These are phyloP conservation scores for Diachasmimorpha longicaudata DNA, from an alignment of 1,140 invertebrate species.

Conservation along the genomic window DNA sequence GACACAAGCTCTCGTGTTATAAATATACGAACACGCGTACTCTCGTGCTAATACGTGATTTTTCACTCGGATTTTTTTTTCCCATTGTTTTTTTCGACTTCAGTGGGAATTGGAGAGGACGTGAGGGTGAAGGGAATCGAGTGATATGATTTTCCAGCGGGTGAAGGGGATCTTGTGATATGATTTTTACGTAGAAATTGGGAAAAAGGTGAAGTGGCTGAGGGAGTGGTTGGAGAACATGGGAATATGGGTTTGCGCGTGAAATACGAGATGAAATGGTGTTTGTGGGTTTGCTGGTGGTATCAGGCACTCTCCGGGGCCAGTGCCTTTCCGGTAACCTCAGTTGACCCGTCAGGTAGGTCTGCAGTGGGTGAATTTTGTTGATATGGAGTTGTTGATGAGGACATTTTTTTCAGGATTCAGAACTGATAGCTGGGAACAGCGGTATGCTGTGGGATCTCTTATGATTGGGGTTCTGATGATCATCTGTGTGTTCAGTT, in stretches of 20 bases:
- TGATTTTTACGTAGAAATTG: background rate
- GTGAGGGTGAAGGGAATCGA: background rate
- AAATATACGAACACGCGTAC: no score
- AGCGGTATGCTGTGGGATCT: conserved; percentile 43
- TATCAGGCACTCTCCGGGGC: background rate
- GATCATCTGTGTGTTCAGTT: conserved; percentile 53
- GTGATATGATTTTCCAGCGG: background rate
- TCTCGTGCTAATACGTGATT: no score
- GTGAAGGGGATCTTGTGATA: background rate
- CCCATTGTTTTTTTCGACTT: background rate
- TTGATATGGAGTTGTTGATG: background rate
- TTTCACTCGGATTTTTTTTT: background rate
- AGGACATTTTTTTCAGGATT: background rate
- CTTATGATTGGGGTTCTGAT: conserved; percentile 45
- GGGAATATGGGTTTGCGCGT: conserved; percentile 16
- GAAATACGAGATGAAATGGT: conserved; percentile 18
- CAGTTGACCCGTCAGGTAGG: conserved; percentile 12
- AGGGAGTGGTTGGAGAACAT: conserved; percentile 8
- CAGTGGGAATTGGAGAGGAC: background rate
- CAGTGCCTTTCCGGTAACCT: conserved; percentile 15
- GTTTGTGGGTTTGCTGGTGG: conserved; percentile 22
- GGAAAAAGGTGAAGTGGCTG: background rate
- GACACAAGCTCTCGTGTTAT: no score
- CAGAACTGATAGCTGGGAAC: background rate
- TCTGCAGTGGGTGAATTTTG: background rate